Evolutionary conservation across 35 echinoderm and acorn worm species (phyloP), one percentile per base, ranked within the genome.

Genomic region (Lytechinus variegatus): DNA sequence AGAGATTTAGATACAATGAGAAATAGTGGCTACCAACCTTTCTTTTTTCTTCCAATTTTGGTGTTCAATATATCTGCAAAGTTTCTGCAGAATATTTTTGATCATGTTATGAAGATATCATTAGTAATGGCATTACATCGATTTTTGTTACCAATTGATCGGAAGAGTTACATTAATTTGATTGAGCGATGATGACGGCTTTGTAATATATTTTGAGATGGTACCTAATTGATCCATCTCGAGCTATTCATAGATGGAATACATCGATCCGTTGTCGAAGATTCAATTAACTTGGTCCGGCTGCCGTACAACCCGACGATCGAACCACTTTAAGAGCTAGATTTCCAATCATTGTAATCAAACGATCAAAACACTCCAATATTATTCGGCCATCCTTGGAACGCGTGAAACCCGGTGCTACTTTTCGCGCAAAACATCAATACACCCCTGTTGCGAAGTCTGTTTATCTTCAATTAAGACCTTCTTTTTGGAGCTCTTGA

Each of bases 401-500:
- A 79, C 21, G 66, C n/a, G 66, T 79, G 8, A 79, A 79, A 79
- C 66, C 66, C 66, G 66, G 66, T 79, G 66, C 21, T 79, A 79
- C 66, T 24, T 79, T 79, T 79, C 66, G 21, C 66, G 66, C 66
- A 79, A 79, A 79, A n/a, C 21, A 79, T 79, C 66, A 79, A 79
- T 79, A 79, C 66, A 24, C 88, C 44, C 88, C 88, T 90, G 88
- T 90, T 44, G 88, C 28, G 88, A 90, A 1, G 88, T 28, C 5
- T 90, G 88, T 90, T 90, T 90, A 90, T 21, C 88, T 90, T 90
- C 88, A 90, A 90, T 90, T 90, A 90, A 90, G 13, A 90, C 11
- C 88, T 44, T 90, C 28, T 90, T 90, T 44, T 90, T 19, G 66
- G n/a, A 16, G 66, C 52, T 90, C 88, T 44, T 54, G 88, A 52